Base-by-base conservation (phyloP, 2,888 invertebrate species). In the Drosophila imparisetae region DNA sequence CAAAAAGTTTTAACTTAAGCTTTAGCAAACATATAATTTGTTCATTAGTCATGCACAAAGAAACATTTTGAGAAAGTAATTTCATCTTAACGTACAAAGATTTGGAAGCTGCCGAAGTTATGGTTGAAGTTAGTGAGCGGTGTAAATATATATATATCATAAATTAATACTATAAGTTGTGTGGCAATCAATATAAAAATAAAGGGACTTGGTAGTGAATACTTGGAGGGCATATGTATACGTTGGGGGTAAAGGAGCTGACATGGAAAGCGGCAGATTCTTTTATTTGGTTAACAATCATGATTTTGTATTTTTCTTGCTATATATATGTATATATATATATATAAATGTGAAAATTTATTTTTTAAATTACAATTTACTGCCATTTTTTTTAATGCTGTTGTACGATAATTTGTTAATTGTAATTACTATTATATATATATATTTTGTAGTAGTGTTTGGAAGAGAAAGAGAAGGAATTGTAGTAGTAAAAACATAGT, bases 41-140 rank as follows among this genome's bases (percentile, higher is more conserved):
- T 50, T 38, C 40, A 54, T 45, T 21, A 21, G 52, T 55, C 50
- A 29, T 8, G 66, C 59, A 53, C 59, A 76, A 68, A 62, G 24
- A 45, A 60, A 34, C 11, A 50, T 72, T 34, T 66, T 67, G 32
- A 75, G 73, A 68, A 72, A n/a, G 24, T 24, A 48, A 38, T 65
- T 57, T 54, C 55, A 74, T 70, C 59, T 67, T 60, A 77, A 67
- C 45, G 24, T 45, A 45, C 42, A 45, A 65, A 71, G 67, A 74
- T 77, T 64, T 85, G 83, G 83, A 86, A 83, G 78, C 81, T 83
- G 75, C 66, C 59, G 48, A 78, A 83, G 70, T 48, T 54, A 58
- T 61, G 40, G 57, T 42, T 67, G 58, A 69, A 68, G 45, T 69
- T 69, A 75, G 57, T 52, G 45, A 54, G 66, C 61, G 64, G 65